Base-by-base conservation (phyloP, 1,140 invertebrate genomes). In the Aphis gossypii region DNA sequence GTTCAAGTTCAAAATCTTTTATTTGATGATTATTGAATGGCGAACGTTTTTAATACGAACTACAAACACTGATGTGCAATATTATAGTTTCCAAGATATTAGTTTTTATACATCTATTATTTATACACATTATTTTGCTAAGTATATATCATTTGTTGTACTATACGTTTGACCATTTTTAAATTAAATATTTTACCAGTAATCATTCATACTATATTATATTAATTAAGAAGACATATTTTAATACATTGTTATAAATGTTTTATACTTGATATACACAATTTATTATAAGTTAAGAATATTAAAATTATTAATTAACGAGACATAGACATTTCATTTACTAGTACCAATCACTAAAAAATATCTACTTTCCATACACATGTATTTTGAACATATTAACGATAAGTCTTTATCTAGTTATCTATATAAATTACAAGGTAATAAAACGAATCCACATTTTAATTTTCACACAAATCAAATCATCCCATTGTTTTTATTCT, bases 1-100 rank as follows among this genome's bases (percentile, higher is more conserved):
- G 46, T 88, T 88, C 30, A 88, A 88, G 46, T 88, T 51, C 86
- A 88, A 88, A 51, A 88, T 88, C 48, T 9, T 86, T 35, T 88
- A 30, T 51, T 88, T 9, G 9, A 88, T 51, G 8, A 88, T 88
- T 25, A 46, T 30, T 51, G 25, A 88, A 88, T 88, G n/a, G 18
- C 20, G 6, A 35, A 86, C 23, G 25, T 84, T 84, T 84, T 84
- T 84, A 6, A 60, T 84, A 25, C 21, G 3, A 44, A 86, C 41
- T 44, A 84, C 41, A 44, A 86, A 23, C 46, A 46, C 23, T 11
- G 21, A 46, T 46, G 41, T 30, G 9, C 35, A 38, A 86, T 44
- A 86, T 46, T 38, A 41, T 30, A 86, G 21, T 9, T 86, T 44
- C 23, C 20, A 30, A 84, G 41, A 86, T 44, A 86, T 14, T 86